phyloP scores from a whole-genome alignment of 2,888 invertebrate genomes.

The Slavum lentiscoides region DNA sequence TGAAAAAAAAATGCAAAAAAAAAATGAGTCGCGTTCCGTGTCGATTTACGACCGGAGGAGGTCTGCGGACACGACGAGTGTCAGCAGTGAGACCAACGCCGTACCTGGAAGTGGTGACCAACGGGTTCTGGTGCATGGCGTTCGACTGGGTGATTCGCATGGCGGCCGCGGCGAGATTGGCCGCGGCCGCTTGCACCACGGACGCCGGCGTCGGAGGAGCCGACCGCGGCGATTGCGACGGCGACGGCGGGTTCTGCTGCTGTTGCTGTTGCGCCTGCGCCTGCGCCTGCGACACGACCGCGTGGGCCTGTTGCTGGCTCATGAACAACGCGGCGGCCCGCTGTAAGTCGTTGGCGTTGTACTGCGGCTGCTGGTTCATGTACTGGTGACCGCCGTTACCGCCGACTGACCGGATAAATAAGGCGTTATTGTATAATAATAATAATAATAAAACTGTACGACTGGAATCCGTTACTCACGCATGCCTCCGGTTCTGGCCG shows the following conservation, averaged over 20 bases:
- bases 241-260: conserved; percentile 57
- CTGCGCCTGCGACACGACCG: conserved; percentile 41
- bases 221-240: conserved; percentile 62
- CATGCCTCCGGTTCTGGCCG: conserved; percentile 57
- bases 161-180: conserved; percentile 76
- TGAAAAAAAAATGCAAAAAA: background rate
- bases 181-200: conserved; percentile 74
- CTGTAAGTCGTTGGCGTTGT: conserved; percentile 58
- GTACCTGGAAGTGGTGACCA: conserved; percentile 54
- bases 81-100: background rate
- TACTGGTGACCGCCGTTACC: conserved; percentile 55
- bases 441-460: background rate
- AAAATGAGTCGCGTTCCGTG: no score
- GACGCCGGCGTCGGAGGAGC: conserved; percentile 63
- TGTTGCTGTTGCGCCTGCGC: conserved; percentile 64
- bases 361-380: conserved; percentile 57
- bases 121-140: conserved; percentile 54
- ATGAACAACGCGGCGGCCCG: conserved; percentile 57
- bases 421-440: no score
- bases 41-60: no score
- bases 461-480: conserved; percentile 2
- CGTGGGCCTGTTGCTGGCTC: conserved; percentile 56
- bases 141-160: conserved; percentile 64
- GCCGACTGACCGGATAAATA: conserved; percentile 8
- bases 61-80: no score